Base-by-base conservation (phyloP, 1,140 invertebrate genomes). In the Drosophila parvula region DNA sequence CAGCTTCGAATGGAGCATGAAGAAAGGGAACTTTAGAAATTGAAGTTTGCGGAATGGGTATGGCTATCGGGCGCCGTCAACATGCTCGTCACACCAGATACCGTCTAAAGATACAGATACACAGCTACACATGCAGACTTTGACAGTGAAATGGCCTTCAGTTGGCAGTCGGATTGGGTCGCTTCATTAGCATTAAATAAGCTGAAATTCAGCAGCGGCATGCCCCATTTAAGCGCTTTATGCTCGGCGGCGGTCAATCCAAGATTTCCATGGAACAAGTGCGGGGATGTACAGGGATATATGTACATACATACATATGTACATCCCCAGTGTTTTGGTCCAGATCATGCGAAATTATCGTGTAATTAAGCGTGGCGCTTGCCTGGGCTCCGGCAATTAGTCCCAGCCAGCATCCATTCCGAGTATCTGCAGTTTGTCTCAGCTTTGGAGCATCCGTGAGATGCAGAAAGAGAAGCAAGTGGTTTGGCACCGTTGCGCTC, bases 181-280 rank as follows among this genome's bases (percentile, higher is more conserved):
- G 89, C 81, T 84, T 91, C 90, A 91, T 91, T 91, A 90, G 85
- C 90, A 91, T 91, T 91, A 91, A 91, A 91, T 91, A 90, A 91
- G 90, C 90, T 91, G 82, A 91, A 91, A 91, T 91, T 88, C 90
- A 91, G 85, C 83, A 86, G 83, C 79, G 68, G 62, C 68, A 88
- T 55, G 83, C 76, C 79, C 74, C 83, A 88, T 86, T 86, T 83
- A 88, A 88, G 58, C 67, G 76, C 83, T 86, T 82, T 86, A 86
- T 86, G 82, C 69, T 71, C 75, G 74, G 62, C 62, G 48, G 10
- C 48, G 80, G 74, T 79, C 80, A 67, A 56, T 60, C 45, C 41
- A 62, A 69, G 65, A 79, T 71, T 83, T 83, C 76, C 55, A 32
- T 56, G 61, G 74, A 84, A 79, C 74, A 80, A 71, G 60, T 75